phyloP scores from a whole-genome alignment of 2,888 invertebrate species.

The Syritta pipiens region DNA sequence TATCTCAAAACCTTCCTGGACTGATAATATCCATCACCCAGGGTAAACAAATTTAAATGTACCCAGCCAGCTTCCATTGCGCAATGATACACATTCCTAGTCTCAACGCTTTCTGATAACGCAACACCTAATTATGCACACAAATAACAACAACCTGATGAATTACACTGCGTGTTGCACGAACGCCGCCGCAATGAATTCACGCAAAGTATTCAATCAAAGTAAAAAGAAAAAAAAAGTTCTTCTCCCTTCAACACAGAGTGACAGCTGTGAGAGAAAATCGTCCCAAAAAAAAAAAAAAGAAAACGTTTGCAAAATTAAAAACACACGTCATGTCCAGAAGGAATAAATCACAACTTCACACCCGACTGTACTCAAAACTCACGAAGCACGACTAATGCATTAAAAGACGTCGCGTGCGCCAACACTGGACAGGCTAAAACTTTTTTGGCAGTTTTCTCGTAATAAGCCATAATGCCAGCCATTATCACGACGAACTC shows the following conservation, averaged over 20 bases:
- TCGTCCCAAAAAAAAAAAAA: too few relatives aligned
- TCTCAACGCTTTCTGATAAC: not conserved
- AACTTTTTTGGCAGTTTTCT: conserved; percentile 32
- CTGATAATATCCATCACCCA: too few relatives aligned
- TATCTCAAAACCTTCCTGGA: too few relatives aligned
- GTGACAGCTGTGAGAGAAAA: conserved; percentile 10
- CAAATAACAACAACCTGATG: conserved; percentile 14
- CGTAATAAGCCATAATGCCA: conserved; percentile 47
- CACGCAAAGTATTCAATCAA: conserved; percentile 37
- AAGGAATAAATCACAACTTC: conserved; percentile 38
- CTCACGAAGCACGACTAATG: conserved; percentile 50
- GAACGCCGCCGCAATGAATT: conserved; percentile 23
- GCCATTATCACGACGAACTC: conserved; percentile 36
- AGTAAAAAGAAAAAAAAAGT: not conserved
- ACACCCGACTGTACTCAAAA: too few relatives aligned
- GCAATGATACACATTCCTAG: not conserved
- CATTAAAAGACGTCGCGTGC: conserved; percentile 43
- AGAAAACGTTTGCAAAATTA: too few relatives aligned
- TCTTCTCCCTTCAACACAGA: not conserved
- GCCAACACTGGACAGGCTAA: conserved; percentile 27
- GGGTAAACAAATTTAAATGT: too few relatives aligned
- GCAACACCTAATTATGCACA: conserved; percentile 4
- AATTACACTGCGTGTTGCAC: conserved; percentile 49
- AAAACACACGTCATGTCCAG: conserved; percentile 5
- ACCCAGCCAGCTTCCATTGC: too few relatives aligned